Evolutionary conservation across 2,888 invertebrate species (phyloP), one percentile per base, ranked within the genome.

Genomic region (Drosophila fulvimacula): DNA sequence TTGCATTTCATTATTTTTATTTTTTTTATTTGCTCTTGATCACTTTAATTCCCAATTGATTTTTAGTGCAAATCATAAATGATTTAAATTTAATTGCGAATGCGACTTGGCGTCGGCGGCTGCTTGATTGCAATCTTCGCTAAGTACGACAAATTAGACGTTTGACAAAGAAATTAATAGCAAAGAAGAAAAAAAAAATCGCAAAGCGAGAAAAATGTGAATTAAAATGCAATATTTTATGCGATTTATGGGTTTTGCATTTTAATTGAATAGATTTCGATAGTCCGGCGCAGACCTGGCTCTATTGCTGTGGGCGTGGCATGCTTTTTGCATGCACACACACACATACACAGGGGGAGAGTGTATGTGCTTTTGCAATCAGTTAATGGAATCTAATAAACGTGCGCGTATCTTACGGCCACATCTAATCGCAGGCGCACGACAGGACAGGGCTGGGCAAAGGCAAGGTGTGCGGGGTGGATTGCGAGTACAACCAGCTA

Each of bases 331-430:
- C 72, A 71, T 49, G 56, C 73, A 73, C 41, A 62, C 27, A 49
- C 56, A 66, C 24, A 52, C 24, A 61, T 13, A 57, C 15, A 49
- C 49, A 59, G 19, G 49, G 41, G 52, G 13, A 67, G 24, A 9
- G 10, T 24, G 2, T 64, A 63, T 76, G 51, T 74, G 69, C 56
- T 73, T 58, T 64, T 61, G 71, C 78, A 90, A 88, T 90, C 90
- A 90, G 83, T 88, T 88, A 88, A 88, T 88, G 78, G 87, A 80
- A 90, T 86, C 88, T 86, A 88, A 89, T 84, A 87, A 89, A 82
- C 85, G 82, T 90, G 71, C 76, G 60, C 79, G 46, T 88, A 88
- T 88, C 89, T 87, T 82, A 56, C 55, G 75, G 72, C 73, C 87
- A 75, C 72, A 86, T 86, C 85, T 86, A 86, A 86, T 86, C 85